Percentiles rank a stretch among this genome's conserved stretches.
Evolutionary conservation across 2,797 vertebrate genomes (phyloP).

Genomic region (Oreortyx pictus): DNA sequence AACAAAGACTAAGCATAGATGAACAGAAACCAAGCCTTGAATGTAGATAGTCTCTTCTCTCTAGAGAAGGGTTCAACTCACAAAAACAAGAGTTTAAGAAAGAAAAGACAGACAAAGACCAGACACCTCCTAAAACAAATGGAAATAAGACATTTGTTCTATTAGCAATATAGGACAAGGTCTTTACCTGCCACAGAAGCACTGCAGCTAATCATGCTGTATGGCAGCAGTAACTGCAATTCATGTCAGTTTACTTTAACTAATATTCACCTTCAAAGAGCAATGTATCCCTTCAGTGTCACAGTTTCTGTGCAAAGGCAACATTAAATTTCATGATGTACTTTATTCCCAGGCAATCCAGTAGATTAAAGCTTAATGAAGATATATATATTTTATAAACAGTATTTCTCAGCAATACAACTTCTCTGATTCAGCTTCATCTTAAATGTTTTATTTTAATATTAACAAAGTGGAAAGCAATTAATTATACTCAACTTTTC

Average conservation of each 20-base stretch:
- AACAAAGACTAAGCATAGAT: background rate
- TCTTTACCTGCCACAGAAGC: background rate
- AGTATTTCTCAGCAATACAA: background rate
- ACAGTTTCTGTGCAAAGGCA: background rate
- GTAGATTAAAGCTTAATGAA: background rate
- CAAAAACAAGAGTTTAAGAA: slow-evolving; percentile 3
- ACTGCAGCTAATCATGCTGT: background rate
- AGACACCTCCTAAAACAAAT: background rate
- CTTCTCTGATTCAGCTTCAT: background rate
- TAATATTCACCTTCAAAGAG: background rate
- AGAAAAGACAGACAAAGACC: background rate
- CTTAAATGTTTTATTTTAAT: slow-evolving; percentile 1
- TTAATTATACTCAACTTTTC: background rate
- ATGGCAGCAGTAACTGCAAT: background rate
- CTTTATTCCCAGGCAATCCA: background rate
- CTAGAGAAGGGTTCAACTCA: background rate
- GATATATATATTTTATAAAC: background rate
- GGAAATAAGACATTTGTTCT: background rate
- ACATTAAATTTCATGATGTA: background rate
- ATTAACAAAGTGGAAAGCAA: background rate
- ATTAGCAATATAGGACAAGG: background rate
- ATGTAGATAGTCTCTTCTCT: background rate
- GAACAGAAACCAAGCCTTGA: background rate
- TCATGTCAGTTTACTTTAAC: background rate
- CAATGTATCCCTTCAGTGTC: background rate